Evolutionary conservation across 2,797 vertebrate genomes (phyloP).

Genomic region (Pangasius macronema): DNA sequence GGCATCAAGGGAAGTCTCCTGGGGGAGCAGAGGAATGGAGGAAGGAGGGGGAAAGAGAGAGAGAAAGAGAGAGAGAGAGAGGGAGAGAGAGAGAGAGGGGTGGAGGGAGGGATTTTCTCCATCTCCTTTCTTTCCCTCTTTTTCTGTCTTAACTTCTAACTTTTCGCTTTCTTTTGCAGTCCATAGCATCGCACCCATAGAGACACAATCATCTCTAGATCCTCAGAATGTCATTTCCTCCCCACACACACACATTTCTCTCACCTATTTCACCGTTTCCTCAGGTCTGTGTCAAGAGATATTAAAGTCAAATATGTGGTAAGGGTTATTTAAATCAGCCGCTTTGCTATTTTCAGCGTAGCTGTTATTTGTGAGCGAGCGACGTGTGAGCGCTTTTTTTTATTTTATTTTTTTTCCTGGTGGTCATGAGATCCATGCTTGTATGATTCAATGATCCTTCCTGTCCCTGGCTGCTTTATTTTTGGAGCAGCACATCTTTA

Average conservation of each 20-base stretch:
- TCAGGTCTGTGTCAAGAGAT: background rate
- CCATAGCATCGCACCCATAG: background rate
- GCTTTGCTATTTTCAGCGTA: constrained; percentile 38
- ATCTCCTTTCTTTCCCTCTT: constrained; percentile 37
- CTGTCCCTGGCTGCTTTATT: constrained; percentile 74
- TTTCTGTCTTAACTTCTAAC: constrained; percentile 53
- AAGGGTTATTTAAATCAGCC: constrained; percentile 13
- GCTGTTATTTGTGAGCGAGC: constrained; percentile 48
- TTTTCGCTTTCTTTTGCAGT: constrained; percentile 6
- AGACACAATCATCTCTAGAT: background rate
- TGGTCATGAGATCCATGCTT: constrained; percentile 72
- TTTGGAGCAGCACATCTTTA: constrained; percentile 77
- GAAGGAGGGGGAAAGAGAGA: constrained; percentile 26
- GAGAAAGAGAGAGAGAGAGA: background rate
- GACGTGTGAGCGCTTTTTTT: background rate
- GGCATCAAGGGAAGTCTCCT: constrained; percentile 98
- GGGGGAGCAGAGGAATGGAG: constrained; percentile 73
- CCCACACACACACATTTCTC: background rate
- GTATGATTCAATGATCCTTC: constrained; percentile 74
- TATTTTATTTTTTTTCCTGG: constrained; percentile 62
- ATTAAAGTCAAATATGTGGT: background rate
- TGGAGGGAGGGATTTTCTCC: constrained; percentile 42
- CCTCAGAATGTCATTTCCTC: background rate
- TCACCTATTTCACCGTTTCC: background rate
- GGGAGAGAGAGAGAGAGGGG: constrained; percentile 61